These are phyloP conservation scores for Odocoileus virginianus DNA, from an alignment of 2,113 vertebrate genomes.

Conservation along the genomic window DNA sequence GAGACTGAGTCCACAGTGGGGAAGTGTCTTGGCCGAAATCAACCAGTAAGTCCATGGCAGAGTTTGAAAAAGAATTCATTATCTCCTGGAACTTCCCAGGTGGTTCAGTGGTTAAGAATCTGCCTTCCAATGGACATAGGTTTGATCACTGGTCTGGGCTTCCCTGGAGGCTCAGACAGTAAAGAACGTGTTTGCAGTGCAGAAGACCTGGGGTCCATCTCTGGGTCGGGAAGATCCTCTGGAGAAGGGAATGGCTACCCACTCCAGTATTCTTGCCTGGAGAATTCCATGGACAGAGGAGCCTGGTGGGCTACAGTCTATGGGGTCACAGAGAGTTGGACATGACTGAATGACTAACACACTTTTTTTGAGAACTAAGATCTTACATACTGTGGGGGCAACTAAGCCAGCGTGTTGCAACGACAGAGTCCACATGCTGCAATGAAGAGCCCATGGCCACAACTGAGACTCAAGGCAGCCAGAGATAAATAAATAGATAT, in stretches of 20 bases:
- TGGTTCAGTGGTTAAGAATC: background rate
- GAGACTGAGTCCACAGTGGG: background rate
- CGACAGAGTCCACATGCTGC: background rate
- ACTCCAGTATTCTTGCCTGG: background rate
- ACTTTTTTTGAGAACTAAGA: background rate
- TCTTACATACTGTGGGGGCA: background rate
- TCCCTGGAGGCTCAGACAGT: background rate
- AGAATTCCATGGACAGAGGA: background rate
- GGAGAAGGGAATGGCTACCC: background rate
- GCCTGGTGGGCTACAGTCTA: background rate
- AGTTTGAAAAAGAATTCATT: background rate
- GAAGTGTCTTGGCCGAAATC: background rate
- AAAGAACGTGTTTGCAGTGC: background rate
- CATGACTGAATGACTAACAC: background rate
- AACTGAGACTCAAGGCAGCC: background rate
- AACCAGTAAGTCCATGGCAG: background rate
- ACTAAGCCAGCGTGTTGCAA: background rate
- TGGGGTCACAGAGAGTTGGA: background rate
- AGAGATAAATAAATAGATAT: background rate
- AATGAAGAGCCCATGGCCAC: background rate
- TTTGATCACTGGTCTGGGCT: background rate
- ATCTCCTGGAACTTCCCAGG: background rate
- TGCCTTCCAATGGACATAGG: background rate
- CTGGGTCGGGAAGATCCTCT: background rate
- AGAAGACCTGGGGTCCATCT: too few relatives aligned